A percentile compares a stretch with the other conserved stretches of the same genome.
phyloP scores from a whole-genome alignment of 1,140 invertebrate species.

The Sycobia sp. region DNA sequence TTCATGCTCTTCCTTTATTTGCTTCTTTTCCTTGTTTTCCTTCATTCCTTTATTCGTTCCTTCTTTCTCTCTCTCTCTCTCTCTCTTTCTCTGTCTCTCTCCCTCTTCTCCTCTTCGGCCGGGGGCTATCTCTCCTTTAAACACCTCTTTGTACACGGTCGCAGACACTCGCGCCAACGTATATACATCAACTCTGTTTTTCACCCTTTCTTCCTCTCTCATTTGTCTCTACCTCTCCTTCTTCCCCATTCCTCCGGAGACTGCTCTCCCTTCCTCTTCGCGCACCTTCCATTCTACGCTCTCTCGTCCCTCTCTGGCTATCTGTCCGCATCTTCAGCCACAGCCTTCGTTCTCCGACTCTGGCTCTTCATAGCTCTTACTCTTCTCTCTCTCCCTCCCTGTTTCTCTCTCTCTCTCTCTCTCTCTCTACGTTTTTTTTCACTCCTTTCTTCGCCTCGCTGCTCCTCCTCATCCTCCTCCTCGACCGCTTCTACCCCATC shows the following conservation, averaged over 20 bases:
- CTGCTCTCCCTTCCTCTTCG: background rate
- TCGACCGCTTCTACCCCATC: background rate
- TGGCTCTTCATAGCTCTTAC: too few species aligned
- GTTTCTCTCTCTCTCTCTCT: too few species aligned
- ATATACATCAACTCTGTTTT: too few species aligned
- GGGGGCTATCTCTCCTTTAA: slow-evolving; percentile 20
- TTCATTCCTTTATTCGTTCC: background rate
- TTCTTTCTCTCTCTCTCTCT: background rate
- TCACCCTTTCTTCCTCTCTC: slow-evolving; percentile 7
- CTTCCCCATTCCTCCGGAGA: background rate
- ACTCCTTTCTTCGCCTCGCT: slow-evolving; percentile 19
- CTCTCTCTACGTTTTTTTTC: too few species aligned
- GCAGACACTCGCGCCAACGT: background rate
- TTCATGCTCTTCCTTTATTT: background rate
- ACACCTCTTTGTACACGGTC: background rate
- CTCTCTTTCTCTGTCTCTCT: background rate
- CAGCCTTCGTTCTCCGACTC: background rate
- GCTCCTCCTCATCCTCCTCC: background rate
- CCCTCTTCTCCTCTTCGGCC: too few species aligned
- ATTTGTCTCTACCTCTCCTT: background rate
- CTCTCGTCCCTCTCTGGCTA: slow-evolving; percentile 6
- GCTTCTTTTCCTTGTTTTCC: background rate
- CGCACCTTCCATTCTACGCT: slow-evolving; percentile 2
- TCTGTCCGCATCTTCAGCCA: slow-evolving; percentile 14
- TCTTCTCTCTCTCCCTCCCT: too few species aligned